Conservation (phyloP, 1,140 invertebrate genomes). For the Xylocopa sonorina region DNA sequence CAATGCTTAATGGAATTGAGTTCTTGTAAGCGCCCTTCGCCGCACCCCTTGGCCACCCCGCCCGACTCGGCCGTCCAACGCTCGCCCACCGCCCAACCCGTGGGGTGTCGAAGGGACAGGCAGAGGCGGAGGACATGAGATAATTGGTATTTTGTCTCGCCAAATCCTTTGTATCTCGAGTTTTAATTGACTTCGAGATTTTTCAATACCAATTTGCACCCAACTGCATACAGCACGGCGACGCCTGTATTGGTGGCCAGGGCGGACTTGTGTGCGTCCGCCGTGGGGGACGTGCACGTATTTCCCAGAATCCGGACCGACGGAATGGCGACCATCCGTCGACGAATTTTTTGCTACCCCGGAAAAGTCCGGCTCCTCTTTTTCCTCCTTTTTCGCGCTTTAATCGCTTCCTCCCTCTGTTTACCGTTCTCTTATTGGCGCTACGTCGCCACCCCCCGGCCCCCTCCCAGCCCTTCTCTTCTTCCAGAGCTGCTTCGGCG, state of each 20-base stretch:
- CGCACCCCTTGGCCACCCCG: conserved; percentile 26
- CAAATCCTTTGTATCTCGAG: conserved; percentile 74
- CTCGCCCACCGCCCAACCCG: conserved; percentile 27
- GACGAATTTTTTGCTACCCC: conserved; percentile 43
- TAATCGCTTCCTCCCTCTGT: conserved; percentile 51
- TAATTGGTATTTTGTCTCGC: conserved; percentile 79
- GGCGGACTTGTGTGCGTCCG: neutral
- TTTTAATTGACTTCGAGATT: conserved; percentile 77
- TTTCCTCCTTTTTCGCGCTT: conserved; percentile 46
- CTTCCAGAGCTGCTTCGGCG: neutral
- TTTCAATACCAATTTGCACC: conserved; percentile 72
- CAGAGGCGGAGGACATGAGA: conserved; percentile 70
- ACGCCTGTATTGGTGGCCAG: conserved; percentile 4
- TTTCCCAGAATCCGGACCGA: conserved; percentile 49
- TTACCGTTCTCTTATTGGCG: conserved; percentile 43
- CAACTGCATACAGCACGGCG: conserved; percentile 55
- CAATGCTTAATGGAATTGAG: conserved; percentile 79
- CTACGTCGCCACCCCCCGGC: neutral
- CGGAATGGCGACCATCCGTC: conserved; percentile 63
- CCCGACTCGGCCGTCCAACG: conserved; percentile 8
- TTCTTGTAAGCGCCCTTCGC: conserved; percentile 72
- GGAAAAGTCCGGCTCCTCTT: conserved; percentile 54
- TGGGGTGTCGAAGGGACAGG: conserved; percentile 40
- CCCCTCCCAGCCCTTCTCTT: too few relatives aligned
- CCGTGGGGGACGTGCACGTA: conserved; percentile 22